phyloP scores from a whole-genome alignment of 2,888 invertebrate genomes.

The Bombylius major region DNA sequence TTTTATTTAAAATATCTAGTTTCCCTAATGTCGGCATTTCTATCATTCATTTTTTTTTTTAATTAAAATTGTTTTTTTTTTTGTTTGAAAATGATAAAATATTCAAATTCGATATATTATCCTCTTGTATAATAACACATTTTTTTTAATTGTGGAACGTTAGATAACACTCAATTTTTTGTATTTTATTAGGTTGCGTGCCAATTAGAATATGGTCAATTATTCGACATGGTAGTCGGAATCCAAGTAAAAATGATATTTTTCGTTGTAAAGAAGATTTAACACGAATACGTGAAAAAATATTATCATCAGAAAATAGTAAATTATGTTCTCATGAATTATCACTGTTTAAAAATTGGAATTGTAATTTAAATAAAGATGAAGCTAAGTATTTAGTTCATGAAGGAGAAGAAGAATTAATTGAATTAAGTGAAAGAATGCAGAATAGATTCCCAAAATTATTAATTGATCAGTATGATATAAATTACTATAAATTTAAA shows the following conservation, averaged over 20 bases:
- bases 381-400: constrained; percentile 49
- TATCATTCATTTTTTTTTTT: too few species aligned
- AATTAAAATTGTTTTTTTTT: too few species aligned
- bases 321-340: constrained; percentile 40
- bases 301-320: constrained; percentile 39
- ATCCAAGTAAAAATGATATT: constrained; percentile 50
- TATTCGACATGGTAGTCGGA: constrained; percentile 65
- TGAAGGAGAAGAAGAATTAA: constrained; percentile 68
- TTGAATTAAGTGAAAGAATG: constrained; percentile 58
- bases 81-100: too few species aligned
- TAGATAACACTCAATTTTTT: too few species aligned
- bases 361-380: constrained; percentile 37
- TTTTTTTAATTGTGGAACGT: too few species aligned
- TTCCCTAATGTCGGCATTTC: too few species aligned
- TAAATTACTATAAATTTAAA: constrained; percentile 46
- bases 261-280: constrained; percentile 41
- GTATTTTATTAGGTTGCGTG: constrained; percentile 41
- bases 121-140: too few species aligned
- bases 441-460: constrained; percentile 55
- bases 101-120: too few species aligned
- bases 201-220: constrained; percentile 61
- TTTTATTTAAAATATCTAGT: too few species aligned
- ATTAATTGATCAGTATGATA: constrained; percentile 46
- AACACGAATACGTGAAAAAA: constrained; percentile 40
- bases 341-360: constrained; percentile 46